These are phyloP conservation scores for Drosophila littoralis DNA, from an alignment of 1,140 invertebrate genomes.

Conservation along the genomic window DNA sequence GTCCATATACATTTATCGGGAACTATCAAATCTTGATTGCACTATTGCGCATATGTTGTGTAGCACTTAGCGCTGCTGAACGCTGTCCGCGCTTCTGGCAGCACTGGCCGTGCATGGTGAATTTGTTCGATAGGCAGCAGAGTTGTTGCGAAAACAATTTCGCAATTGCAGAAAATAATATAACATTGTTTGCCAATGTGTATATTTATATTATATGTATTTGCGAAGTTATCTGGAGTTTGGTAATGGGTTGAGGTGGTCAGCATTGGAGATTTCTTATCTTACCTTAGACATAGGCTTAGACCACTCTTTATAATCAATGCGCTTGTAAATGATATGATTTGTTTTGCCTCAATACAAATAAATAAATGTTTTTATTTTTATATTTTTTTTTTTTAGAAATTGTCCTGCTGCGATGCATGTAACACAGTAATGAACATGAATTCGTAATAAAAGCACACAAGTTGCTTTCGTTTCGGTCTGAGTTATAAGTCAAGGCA, in stretches of 20 bases:
- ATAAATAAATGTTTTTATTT: slow-evolving; percentile 9
- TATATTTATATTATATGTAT: not conserved
- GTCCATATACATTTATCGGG: not conserved
- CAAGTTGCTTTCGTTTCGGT: not conserved
- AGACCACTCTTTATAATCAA: slow-evolving; percentile 24
- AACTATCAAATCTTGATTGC: not conserved
- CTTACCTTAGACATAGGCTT: slow-evolving; percentile 40
- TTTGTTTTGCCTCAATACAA: slow-evolving; percentile 12
- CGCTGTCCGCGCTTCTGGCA: not conserved
- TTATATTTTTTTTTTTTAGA: slow-evolving; percentile 20
- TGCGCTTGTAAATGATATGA: slow-evolving; percentile 3
- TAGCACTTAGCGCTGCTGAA: not conserved
- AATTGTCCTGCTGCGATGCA: slow-evolving; percentile 32
- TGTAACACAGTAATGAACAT: slow-evolving; percentile 38
- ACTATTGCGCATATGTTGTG: not conserved
- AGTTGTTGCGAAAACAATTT: slow-evolving; percentile 5
- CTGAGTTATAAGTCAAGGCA: slow-evolving; percentile 29
- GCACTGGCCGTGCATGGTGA: slow-evolving; percentile 4
- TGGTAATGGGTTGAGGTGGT: slow-evolving; percentile 7
- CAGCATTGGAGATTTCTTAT: slow-evolving; percentile 23
- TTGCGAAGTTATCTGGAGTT: not conserved
- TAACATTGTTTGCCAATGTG: not conserved
- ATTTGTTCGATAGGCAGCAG: slow-evolving; percentile 4
- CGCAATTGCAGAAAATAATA: not conserved
- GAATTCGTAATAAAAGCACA: not conserved